Conservation (phyloP, 1,140 invertebrate genomes). For the Maconellicoccus hirsutus region DNA sequence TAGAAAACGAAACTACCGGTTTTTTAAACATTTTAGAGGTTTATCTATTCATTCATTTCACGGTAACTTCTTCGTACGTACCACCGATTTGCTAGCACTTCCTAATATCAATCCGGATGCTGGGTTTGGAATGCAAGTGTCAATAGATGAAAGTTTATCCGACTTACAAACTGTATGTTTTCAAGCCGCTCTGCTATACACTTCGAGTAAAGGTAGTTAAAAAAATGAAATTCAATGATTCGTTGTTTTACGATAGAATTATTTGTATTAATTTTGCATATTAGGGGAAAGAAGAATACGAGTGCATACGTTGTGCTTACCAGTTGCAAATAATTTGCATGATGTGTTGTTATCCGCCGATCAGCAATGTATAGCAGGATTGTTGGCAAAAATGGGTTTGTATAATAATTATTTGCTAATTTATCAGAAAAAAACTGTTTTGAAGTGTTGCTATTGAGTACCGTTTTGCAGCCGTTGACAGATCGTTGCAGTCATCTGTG, state of each 20-base stretch:
- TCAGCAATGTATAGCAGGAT: conserved; percentile 82
- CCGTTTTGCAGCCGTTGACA: conserved; percentile 65
- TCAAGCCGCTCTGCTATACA: conserved; percentile 95
- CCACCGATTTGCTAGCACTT: conserved; percentile 88
- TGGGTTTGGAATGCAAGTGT: conserved; percentile 94
- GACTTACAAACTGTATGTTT: conserved; percentile 86
- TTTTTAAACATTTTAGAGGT: conserved; percentile 43
- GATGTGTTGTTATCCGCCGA: conserved; percentile 89
- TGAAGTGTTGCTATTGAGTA: neutral
- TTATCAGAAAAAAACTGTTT: neutral
- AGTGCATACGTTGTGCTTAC: conserved; percentile 92
- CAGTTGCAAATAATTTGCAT: conserved; percentile 67
- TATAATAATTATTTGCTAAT: neutral
- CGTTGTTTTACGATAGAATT: neutral
- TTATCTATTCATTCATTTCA: conserved; percentile 95
- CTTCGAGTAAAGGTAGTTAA: conserved; percentile 79
- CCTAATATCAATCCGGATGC: conserved; percentile 98
- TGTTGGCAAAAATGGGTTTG: conserved; percentile 90
- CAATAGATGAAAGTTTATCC: conserved; percentile 81
- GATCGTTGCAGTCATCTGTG: conserved; percentile 70
- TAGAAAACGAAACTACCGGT: conserved; percentile 24
- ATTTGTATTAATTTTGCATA: conserved; percentile 29
- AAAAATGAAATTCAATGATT: neutral
- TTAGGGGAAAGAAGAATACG: conserved; percentile 88
- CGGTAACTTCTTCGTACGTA: conserved; percentile 98